A percentile compares a stretch with the other conserved stretches of the same genome.
Evolutionary conservation across 2,113 vertebrate species (phyloP).

Genomic region (Numenius arquata): DNA sequence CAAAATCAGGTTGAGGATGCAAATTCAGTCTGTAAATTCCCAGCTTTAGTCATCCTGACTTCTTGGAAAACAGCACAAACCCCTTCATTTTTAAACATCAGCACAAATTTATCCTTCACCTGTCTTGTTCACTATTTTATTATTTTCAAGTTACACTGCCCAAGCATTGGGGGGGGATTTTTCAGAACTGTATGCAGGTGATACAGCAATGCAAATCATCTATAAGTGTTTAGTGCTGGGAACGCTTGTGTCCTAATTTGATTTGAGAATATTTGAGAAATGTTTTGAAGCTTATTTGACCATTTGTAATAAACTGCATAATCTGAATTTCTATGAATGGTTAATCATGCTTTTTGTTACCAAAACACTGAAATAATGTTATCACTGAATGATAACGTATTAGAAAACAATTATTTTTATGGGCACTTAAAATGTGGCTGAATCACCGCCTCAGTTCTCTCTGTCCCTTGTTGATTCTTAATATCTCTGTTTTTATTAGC

Average conservation of each 20-base stretch:
- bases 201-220: not conserved
- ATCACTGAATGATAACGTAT: not conserved
- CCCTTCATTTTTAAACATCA: not conserved
- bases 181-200: not conserved
- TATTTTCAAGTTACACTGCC: not conserved
- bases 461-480: not conserved
- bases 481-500: not conserved
- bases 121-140: not conserved
- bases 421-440: not conserved
- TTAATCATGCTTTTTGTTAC: not conserved
- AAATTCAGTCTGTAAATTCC: not conserved
- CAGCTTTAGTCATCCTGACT: not conserved
- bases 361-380: not conserved
- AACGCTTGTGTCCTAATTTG: not conserved
- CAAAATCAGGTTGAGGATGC: not conserved
- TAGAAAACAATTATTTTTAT: not conserved
- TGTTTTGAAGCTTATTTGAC: not conserved
- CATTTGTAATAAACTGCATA: not conserved
- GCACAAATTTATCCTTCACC: not conserved
- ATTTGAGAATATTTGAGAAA: not conserved
- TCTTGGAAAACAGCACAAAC: not conserved
- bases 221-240: not conserved
- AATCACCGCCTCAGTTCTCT: not conserved
- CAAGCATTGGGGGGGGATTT: not conserved
- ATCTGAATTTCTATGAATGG: not conserved